Evolutionary conservation across 1,140 invertebrate genomes (phyloP).

Genomic region (Theocolax elegans): DNA sequence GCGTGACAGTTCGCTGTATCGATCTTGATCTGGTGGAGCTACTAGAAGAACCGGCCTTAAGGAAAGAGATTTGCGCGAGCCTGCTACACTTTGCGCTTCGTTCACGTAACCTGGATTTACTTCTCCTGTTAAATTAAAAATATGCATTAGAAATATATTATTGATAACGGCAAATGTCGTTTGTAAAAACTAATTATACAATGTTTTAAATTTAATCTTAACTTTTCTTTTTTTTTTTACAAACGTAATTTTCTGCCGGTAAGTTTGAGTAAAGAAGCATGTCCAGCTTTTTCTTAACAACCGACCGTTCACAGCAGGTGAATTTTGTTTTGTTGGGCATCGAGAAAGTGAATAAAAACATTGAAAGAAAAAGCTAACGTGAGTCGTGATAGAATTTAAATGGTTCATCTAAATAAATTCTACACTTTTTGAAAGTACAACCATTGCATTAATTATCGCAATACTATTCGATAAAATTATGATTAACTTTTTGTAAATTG

Average conservation of each 20-base stretch:
- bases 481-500: no score
- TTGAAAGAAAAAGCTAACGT: no score
- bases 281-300: background rate
- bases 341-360: constrained; percentile 8
- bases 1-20: constrained; percentile 65
- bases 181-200: no score
- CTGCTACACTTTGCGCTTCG: constrained; percentile 83
- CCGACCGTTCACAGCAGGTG: background rate
- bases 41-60: constrained; percentile 86
- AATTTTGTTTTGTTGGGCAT: background rate
- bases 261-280: background rate
- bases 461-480: no score
- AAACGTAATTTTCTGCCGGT: background rate
- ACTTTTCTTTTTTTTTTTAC: background rate
- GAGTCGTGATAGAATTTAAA: no score
- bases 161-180: no score
- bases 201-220: no score
- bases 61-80: constrained; percentile 85
- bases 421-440: no score
- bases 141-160: no score
- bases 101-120: constrained; percentile 86
- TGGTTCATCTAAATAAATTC: no score
- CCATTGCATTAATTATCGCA: no score
- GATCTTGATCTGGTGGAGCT: constrained; percentile 72
- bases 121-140: constrained; percentile 73